Conservation (phyloP, 1,140 invertebrate genomes). For the Drosophila fuyamai region DNA sequence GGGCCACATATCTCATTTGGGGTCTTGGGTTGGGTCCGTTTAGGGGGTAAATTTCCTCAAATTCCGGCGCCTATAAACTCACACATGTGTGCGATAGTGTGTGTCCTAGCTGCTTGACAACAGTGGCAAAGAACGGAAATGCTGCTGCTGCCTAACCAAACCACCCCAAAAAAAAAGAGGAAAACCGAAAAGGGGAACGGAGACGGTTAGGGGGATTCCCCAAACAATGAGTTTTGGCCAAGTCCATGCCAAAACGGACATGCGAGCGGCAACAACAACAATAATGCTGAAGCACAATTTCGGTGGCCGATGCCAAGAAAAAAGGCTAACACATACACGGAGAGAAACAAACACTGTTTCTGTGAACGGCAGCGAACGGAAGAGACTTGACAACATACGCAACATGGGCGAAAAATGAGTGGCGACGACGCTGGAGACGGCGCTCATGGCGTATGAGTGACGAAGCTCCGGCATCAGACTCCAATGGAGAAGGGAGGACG, state of each 20-base stretch:
- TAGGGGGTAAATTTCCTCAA: constrained; percentile 33
- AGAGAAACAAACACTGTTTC: constrained; percentile 17
- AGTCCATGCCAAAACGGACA: constrained; percentile 81
- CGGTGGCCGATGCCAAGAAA: constrained; percentile 64
- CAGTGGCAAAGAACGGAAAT: constrained; percentile 77
- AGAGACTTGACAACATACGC: constrained; percentile 81
- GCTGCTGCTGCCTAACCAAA: constrained; percentile 72
- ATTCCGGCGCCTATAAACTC: constrained; percentile 67
- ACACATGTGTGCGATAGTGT: constrained; percentile 48
- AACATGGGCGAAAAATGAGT: constrained; percentile 82
- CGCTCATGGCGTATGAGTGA: constrained; percentile 81
- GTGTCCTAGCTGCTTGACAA: constrained; percentile 68
- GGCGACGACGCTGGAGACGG: constrained; percentile 52
- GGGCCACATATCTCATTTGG: constrained; percentile 39
- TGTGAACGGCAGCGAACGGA: constrained; percentile 65
- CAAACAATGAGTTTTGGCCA: constrained; percentile 64
- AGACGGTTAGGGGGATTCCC: constrained; percentile 10
- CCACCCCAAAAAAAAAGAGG: constrained; percentile 30
- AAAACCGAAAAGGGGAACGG: constrained; percentile 17
- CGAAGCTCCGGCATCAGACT: constrained; percentile 50
- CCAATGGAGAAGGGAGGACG: constrained; percentile 13
- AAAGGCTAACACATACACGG: constrained; percentile 37
- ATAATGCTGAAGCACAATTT: constrained; percentile 66
- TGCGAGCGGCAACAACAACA: constrained; percentile 66
- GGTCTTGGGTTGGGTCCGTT: not conserved